Percentiles rank a stretch among this genome's conserved stretches.
Conservation (phyloP, 2,888 invertebrate genomes). For the Pocota personata region DNA sequence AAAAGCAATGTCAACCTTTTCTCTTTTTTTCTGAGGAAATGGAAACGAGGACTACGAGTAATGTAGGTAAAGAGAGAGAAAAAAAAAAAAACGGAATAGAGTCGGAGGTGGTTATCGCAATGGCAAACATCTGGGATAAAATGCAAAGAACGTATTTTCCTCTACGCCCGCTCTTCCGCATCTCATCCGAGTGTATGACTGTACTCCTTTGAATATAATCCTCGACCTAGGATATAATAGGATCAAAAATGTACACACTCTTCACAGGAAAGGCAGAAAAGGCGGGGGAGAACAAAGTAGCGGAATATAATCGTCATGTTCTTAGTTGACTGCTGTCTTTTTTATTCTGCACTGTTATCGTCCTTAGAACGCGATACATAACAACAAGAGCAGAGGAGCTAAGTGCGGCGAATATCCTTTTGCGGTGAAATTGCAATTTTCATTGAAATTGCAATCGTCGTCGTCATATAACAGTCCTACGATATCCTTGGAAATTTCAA, state of each 20-base stretch:
- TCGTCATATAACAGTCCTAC: constrained; percentile 39
- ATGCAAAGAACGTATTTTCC: constrained; percentile 42
- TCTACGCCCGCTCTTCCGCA: constrained; percentile 14
- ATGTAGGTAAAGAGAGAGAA: constrained; percentile 25
- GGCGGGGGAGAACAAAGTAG: constrained; percentile 35
- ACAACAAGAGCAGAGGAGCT: not conserved
- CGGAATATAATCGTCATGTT: constrained; percentile 65
- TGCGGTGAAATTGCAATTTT: constrained; percentile 56
- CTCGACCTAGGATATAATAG: constrained; percentile 67
- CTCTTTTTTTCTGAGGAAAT: constrained; percentile 17
- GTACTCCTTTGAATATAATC: constrained; percentile 63
- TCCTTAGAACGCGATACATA: constrained; percentile 24
- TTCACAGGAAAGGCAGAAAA: not conserved
- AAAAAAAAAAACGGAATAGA: not conserved
- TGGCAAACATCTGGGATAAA: constrained; percentile 60
- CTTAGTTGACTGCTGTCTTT: constrained; percentile 48
- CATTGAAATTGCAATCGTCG: constrained; percentile 32
- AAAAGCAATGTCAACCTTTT: constrained; percentile 46
- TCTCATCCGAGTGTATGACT: constrained; percentile 35
- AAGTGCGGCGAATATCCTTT: constrained; percentile 50
- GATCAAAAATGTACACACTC: constrained; percentile 65
- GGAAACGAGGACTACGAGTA: constrained; percentile 38
- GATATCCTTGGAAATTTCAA: constrained; percentile 38
- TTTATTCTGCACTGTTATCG: constrained; percentile 17
- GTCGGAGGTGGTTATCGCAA: constrained; percentile 37